These are phyloP conservation scores for Tupaia tana DNA, from an alignment of 2,113 vertebrate species.

Conservation along the genomic window DNA sequence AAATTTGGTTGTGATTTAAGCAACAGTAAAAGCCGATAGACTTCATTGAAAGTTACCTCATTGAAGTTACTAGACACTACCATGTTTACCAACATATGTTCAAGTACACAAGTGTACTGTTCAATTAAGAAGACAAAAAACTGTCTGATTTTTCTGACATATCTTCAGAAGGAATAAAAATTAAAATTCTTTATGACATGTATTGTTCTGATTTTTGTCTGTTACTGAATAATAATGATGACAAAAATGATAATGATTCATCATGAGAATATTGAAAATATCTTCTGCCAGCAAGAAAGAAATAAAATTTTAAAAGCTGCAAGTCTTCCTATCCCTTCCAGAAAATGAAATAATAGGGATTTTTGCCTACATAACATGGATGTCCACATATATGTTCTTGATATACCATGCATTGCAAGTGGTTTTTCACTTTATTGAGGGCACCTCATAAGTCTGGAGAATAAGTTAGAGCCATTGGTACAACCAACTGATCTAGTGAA, in stretches of 20 bases:
- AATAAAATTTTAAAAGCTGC: background rate
- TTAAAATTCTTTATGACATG: background rate
- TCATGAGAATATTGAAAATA: conserved; percentile 1
- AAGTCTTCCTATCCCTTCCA: background rate
- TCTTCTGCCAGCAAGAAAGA: background rate
- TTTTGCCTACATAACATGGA: background rate
- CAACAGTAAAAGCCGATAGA: conserved; percentile 24
- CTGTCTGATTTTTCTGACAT: background rate
- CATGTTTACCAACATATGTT: conserved; percentile 36
- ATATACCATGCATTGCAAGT: background rate
- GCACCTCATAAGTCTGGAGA: background rate
- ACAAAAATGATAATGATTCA: background rate
- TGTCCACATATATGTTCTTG: background rate
- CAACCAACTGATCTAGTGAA: conserved; percentile 28
- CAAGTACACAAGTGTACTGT: background rate
- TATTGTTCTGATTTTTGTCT: background rate
- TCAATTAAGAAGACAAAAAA: conserved; percentile 28
- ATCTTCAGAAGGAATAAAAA: conserved; percentile 30
- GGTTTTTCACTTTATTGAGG: background rate
- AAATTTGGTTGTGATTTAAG: conserved; percentile 34
- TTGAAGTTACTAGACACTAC: conserved; percentile 46
- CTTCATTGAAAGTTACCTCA: conserved; percentile 26
- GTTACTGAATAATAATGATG: background rate
- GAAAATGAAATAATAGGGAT: background rate
- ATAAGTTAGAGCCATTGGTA: conserved; percentile 19